Evolutionary conservation across 2,113 vertebrate genomes (phyloP), one percentile per base, ranked within the genome.

Genomic region (Meles meles): DNA sequence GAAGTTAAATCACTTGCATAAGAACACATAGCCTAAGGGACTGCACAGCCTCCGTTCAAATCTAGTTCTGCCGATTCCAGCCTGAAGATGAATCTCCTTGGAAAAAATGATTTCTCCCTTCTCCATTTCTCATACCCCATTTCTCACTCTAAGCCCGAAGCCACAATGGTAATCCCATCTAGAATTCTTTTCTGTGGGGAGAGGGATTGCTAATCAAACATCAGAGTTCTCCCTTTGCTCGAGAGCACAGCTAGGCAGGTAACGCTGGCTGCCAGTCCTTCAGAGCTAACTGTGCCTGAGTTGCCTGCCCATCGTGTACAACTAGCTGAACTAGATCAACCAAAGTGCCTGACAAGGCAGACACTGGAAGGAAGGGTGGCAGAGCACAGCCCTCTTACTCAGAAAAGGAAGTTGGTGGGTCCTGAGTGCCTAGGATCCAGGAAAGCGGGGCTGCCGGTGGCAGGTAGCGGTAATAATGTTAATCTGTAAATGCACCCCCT

Each of bases 361-460:
- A 44, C 39, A 34, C 20, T 34, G 21, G 27, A 27, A 5, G 12
- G 17, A 15, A 80, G 29, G 57, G 23, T 29, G 44, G 7, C 13
- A 89, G 44, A 55, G 42, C 25, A 92, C 49, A 74, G 1, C 9
- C 9, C 15, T 34, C 55, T 31, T 18, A 14, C 15, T 93, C 17
- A 31, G 10, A 4, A 88, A n/a, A 29, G 37, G 23, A 61, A 34
- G 4, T 84, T n/a, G 63, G 31, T 61, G 31, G 34, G 1, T 49
- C 4, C 39, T 67, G 13, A 29, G 17, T 14, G 9, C 23, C 34
- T 57, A 44, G 27, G 4, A 10, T 59, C 6, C 7, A 72, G 44
- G 0, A 25, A 90, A 71, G 55, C 12, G n/a, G 61, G 47, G 20
- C 42, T 31, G 10, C 12, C 6, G 1, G 17, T 1, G 0, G 67